Evolutionary conservation across 1,140 invertebrate genomes (phyloP), one percentile per base, ranked within the genome.

Genomic region (Apis cerana): DNA sequence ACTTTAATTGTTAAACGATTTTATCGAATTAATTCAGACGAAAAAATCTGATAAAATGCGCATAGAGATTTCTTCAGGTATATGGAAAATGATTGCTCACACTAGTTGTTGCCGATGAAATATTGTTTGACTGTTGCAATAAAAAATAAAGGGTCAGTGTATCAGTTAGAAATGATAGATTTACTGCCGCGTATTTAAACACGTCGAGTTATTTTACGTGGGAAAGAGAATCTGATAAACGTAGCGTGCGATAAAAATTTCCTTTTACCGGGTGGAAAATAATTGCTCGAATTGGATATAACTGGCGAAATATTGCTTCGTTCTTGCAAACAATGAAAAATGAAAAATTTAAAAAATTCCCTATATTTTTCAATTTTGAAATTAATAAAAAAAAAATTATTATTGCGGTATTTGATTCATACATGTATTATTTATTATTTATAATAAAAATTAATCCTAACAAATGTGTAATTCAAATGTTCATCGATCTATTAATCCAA

Each of bases 161-260:
- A 61, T 48, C 56, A 61, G 56, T 48, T 61, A 61, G 72, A 27
- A 62, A 48, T 50, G 72, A 75, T 50, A 61, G 58, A 75, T 75
- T 75, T 75, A 75, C 58, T 15, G 33, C 23, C 17, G 15, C 43
- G 72, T 61, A 50, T 75, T 75, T 75, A 75, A 75, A 43, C 58
- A 50, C 58, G 72, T 12, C 33, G 58, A 61, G 72, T 75, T 59
- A 75, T 75, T 75, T 75, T 7, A 43, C 72, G 58, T 23, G 43
- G 33, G 3, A 21, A 61, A 61, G 33, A 21, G 58, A 19, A 62
- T 62, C 58, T 21, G 58, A 75, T 75, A 61, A 75, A 75, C 48
- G 33, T 50, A 15, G 33, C 21, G 58, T 0, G 58, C n/a, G 58
- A 62, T 62, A 75, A 61, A 75, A 75, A 75, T 10, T 75, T 23